phyloP scores from a whole-genome alignment of 1,140 invertebrate species.

The Drosophila sucinea region DNA sequence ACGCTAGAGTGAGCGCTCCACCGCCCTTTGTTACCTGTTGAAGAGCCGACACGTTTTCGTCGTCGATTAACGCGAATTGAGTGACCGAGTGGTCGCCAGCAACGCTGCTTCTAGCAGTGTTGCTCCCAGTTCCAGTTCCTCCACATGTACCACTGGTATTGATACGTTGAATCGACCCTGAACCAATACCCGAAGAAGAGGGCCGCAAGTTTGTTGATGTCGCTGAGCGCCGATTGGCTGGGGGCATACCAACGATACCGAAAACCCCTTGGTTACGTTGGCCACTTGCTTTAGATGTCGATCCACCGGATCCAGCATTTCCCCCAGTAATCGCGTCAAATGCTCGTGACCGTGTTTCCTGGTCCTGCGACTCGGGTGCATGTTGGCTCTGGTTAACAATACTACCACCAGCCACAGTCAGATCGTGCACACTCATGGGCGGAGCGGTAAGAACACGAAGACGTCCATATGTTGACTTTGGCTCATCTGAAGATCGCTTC shows the following conservation, averaged over 20 bases:
- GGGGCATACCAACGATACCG: slow-evolving; percentile 36
- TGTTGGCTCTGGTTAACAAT: slow-evolving; percentile 12
- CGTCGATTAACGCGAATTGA: slow-evolving; percentile 96
- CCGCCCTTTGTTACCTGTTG: slow-evolving; percentile 92
- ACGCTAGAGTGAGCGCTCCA: slow-evolving; percentile 92
- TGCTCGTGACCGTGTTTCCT: slow-evolving; percentile 8
- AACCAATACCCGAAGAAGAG: slow-evolving; percentile 83
- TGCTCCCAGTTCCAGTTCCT: slow-evolving; percentile 21
- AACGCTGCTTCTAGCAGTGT: slow-evolving; percentile 70
- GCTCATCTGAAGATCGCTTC: slow-evolving; percentile 41
- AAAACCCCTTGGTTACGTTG: slow-evolving; percentile 40
- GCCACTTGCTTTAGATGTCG: slow-evolving; percentile 20
- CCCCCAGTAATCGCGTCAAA: not conserved
- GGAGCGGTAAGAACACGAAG: slow-evolving; percentile 86
- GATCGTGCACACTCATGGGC: slow-evolving; percentile 85
- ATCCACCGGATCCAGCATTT: slow-evolving; percentile 12
- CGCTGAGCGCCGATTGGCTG: slow-evolving; percentile 58
- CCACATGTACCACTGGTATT: slow-evolving; percentile 65
- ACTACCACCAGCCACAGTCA: slow-evolving; percentile 42
- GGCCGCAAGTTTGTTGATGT: slow-evolving; percentile 71
- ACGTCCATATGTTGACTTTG: slow-evolving; percentile 85
- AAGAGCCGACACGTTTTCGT: slow-evolving; percentile 94
- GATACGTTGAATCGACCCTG: slow-evolving; percentile 72
- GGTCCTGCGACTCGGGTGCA: slow-evolving; percentile 32
- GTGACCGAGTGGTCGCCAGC: slow-evolving; percentile 85